Base-by-base conservation (phyloP, 2,113 vertebrate species). In the Corydoras maculifer region DNA sequence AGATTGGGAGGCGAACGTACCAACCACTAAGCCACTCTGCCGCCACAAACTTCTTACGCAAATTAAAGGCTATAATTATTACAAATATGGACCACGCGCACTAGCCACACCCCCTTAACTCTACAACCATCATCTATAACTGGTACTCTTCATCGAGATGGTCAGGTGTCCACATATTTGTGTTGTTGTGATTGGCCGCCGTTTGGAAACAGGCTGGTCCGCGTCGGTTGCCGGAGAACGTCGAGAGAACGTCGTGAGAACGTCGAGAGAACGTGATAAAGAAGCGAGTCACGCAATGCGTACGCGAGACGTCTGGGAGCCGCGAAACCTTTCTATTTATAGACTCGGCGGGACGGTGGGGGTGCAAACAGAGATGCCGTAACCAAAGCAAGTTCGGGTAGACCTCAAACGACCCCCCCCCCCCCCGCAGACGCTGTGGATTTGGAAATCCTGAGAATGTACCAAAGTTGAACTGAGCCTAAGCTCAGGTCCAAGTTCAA, bases 121-220 rank as follows among this genome's bases (percentile, higher is more conserved):
- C n/a, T n/a, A n/a, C n/a, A n/a, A n/a, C n/a, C n/a, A n/a, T n/a
- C n/a, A n/a, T n/a, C n/a, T n/a, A n/a, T n/a, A n/a, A n/a, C n/a
- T n/a, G n/a, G n/a, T n/a, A n/a, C n/a, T n/a, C n/a, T n/a, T n/a
- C n/a, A n/a, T n/a, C n/a, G n/a, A n/a, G n/a, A n/a, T n/a, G n/a
- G n/a, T n/a, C n/a, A n/a, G n/a, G n/a, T n/a, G n/a, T n/a, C n/a
- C n/a, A n/a, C n/a, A n/a, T n/a, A n/a, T n/a, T n/a, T n/a, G n/a
- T n/a, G n/a, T n/a, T n/a, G n/a, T n/a, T n/a, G n/a, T n/a, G n/a
- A n/a, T n/a, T n/a, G n/a, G n/a, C 72, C 72, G 62, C 66, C 79
- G 78, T 80, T 80, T 62, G 60, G 62, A 81, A 73, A 75, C 71
- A 50, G 18, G 32, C 29, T 79, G 62, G 55, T 73, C 61, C 69